Percentiles rank a stretch among this genome's conserved stretches.
Evolutionary conservation across 2,797 vertebrate species (phyloP).

Genomic region (Sebastes steindachneri): DNA sequence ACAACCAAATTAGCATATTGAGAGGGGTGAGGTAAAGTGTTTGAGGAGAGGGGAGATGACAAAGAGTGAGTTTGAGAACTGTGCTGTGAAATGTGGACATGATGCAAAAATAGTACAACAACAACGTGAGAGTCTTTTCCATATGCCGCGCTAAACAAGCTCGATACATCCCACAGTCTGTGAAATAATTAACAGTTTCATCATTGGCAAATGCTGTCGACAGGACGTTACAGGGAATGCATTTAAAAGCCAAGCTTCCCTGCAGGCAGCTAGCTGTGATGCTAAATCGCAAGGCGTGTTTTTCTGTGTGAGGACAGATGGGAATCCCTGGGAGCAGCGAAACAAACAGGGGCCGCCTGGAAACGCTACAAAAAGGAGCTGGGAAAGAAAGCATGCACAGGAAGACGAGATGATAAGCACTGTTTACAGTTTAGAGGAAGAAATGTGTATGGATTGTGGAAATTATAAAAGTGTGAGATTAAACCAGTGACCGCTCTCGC

Average conservation of each 20-base stretch:
- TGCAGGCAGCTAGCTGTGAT: background rate
- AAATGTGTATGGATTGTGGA: too few relatives aligned
- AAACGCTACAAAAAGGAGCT: background rate
- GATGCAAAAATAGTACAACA: constrained; percentile 11
- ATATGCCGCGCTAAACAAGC: constrained; percentile 37
- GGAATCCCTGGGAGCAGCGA: background rate
- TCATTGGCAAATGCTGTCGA: background rate
- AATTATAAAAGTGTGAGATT: too few relatives aligned
- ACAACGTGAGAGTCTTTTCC: constrained; percentile 32
- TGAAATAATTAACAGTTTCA: constrained; percentile 49
- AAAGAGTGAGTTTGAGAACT: background rate
- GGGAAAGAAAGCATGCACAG: background rate
- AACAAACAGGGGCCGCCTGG: background rate
- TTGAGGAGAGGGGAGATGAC: background rate
- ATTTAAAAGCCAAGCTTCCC: background rate
- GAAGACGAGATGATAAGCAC: background rate
- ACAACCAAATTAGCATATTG: constrained; percentile 49
- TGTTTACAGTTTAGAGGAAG: background rate
- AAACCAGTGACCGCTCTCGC: too few relatives aligned
- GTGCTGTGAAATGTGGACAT: constrained; percentile 5
- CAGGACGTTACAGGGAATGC: background rate
- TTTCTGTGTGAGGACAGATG: background rate
- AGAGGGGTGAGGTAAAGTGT: constrained; percentile 21
- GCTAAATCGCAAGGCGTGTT: background rate
- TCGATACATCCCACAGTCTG: constrained; percentile 37